A percentile compares a stretch with the other conserved stretches of the same genome.
phyloP scores from a whole-genome alignment of 1,140 invertebrate species.

The Hypsibius dujardini region DNA sequence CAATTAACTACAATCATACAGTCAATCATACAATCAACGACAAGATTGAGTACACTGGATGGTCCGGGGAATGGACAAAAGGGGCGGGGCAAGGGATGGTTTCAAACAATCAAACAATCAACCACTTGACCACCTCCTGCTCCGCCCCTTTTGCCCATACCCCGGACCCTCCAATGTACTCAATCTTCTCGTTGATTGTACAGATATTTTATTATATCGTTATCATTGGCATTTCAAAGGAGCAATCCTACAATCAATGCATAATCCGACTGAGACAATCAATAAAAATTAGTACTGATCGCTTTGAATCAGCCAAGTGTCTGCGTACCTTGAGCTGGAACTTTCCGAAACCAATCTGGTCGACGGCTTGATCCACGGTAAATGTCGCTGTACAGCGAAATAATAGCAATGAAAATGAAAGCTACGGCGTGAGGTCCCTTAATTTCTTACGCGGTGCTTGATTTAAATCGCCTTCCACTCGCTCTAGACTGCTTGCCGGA shows the following conservation, averaged over 20 bases:
- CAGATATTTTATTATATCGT: background rate
- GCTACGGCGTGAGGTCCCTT: background rate
- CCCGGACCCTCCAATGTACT: too few species aligned
- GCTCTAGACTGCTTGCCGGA: background rate
- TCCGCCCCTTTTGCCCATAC: too few species aligned
- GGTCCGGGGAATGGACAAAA: too few species aligned
- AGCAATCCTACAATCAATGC: too few species aligned
- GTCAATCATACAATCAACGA: background rate
- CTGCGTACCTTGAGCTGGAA: constrained; percentile 63
- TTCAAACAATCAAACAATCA: too few species aligned
- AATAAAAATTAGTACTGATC: constrained; percentile 9
- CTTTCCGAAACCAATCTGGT: constrained; percentile 79
- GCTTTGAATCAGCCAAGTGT: constrained; percentile 30
- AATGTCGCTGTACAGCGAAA: constrained; percentile 57
- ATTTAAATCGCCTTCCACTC: background rate
- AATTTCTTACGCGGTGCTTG: background rate
- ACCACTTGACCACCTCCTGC: too few species aligned
- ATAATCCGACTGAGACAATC: too few species aligned
- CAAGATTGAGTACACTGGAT: too few species aligned
- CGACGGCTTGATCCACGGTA: constrained; percentile 84
- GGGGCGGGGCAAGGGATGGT: too few species aligned
- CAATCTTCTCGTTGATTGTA: background rate
- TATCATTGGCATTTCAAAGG: background rate
- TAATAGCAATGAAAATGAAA: background rate
- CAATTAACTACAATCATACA: background rate